Conservation (phyloP, 2,113 vertebrate genomes). For the Actinemys pallida region DNA sequence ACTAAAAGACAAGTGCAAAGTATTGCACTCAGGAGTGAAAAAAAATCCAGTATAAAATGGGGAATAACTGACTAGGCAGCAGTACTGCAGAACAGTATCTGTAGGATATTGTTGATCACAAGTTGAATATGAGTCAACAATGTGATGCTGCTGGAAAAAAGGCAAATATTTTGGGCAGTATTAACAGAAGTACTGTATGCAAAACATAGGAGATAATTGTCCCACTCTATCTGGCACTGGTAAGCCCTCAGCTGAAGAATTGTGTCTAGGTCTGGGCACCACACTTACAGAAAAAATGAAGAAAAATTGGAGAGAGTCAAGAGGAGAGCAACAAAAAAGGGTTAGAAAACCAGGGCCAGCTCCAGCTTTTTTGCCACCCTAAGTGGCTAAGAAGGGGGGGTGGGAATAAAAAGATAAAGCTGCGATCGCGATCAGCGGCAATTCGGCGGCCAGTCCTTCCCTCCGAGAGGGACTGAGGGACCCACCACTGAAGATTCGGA, state of each 20-base stretch:
- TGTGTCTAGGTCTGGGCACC: neutral
- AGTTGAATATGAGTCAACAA: neutral
- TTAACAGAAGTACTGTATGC: neutral
- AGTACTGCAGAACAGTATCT: neutral
- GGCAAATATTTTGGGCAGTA: neutral
- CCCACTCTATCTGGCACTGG: neutral
- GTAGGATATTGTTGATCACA: too few species aligned
- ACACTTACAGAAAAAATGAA: neutral
- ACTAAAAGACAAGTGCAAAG: neutral
- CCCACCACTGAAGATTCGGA: too few species aligned
- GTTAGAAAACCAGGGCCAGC: neutral
- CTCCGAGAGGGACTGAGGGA: too few species aligned
- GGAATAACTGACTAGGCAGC: neutral
- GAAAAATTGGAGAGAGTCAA: too few species aligned
- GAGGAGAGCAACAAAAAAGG: neutral
- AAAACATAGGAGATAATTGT: neutral
- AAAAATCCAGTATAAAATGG: neutral
- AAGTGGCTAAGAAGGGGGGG: too few species aligned
- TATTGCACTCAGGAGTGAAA: neutral
- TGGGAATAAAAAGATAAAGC: too few species aligned
- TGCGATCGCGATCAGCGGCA: too few species aligned
- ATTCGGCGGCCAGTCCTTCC: too few species aligned
- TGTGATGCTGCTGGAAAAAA: neutral
- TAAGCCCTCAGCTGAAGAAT: neutral
- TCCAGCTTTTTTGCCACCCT: too few species aligned